These are phyloP conservation scores for Rutpela maculata DNA, from an alignment of 2,888 invertebrate genomes.

Conservation along the genomic window DNA sequence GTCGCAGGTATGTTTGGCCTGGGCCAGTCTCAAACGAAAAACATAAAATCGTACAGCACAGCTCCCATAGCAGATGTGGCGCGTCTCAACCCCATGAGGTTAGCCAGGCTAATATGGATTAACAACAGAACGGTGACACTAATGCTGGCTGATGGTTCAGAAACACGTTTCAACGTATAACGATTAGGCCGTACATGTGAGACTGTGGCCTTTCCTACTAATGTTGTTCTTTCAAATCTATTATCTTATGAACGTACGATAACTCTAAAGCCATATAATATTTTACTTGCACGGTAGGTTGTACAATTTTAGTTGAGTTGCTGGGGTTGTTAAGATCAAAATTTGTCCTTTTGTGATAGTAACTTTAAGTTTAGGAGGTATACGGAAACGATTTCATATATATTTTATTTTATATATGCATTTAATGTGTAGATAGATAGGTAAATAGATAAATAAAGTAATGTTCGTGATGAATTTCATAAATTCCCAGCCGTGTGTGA, in stretches of 20 bases:
- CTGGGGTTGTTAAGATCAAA: constrained; percentile 32
- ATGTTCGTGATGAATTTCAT: neutral
- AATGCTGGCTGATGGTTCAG: constrained; percentile 96
- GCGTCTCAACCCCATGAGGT: constrained; percentile 89
- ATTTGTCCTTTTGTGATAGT: constrained; percentile 39
- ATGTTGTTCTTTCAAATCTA: constrained; percentile 60
- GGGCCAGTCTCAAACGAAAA: constrained; percentile 97
- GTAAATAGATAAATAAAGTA: neutral
- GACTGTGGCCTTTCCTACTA: constrained; percentile 67
- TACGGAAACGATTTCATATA: neutral
- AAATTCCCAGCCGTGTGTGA: neutral
- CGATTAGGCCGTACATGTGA: constrained; percentile 54
- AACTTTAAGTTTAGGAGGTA: constrained; percentile 19
- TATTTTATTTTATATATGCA: constrained; percentile 18
- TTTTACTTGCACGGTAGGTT: constrained; percentile 38
- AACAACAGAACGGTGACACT: constrained; percentile 94
- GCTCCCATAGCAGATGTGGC: constrained; percentile 93
- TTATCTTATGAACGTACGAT: constrained; percentile 48
- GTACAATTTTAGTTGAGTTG: constrained; percentile 31
- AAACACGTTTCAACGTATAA: constrained; percentile 89
- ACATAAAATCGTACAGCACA: constrained; percentile 96
- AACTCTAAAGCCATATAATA: constrained; percentile 23
- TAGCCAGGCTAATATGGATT: constrained; percentile 96
- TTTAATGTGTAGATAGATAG: constrained; percentile 22
- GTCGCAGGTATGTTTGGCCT: constrained; percentile 92